Evolutionary conservation across 2,888 invertebrate species (phyloP).

Genomic region (Nemotelus pantherinus): DNA sequence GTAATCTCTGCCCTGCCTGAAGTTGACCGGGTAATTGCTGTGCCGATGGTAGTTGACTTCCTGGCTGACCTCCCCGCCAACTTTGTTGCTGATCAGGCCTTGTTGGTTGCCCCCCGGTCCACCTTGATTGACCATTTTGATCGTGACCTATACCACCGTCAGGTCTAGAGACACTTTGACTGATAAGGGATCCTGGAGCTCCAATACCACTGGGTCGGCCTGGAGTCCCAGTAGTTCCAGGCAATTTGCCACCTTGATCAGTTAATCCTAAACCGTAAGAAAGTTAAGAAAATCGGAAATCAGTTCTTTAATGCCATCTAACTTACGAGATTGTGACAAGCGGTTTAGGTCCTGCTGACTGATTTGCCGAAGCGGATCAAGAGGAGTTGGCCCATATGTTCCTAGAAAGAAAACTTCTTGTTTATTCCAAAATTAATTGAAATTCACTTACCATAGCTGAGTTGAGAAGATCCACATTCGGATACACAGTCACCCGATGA

Average conservation of each 20-base stretch:
- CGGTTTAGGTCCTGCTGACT: conserved; percentile 25
- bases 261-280: neutral
- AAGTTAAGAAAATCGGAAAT: neutral
- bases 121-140: conserved; percentile 14
- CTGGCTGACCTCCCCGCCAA: conserved; percentile 7
- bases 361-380: conserved; percentile 42
- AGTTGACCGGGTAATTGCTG: neutral
- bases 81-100: neutral
- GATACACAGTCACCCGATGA: conserved; percentile 73
- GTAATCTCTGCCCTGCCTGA: conserved; percentile 4
- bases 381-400: conserved; percentile 40
- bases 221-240: neutral
- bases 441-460: conserved; percentile 38
- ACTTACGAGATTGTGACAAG: conserved; percentile 23
- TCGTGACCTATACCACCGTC: conserved; percentile 2
- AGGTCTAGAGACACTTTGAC: conserved; percentile 1
- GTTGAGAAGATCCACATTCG: conserved; percentile 66
- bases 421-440: neutral
- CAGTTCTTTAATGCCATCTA: neutral
- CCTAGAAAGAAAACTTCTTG: conserved; percentile 10
- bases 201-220: neutral
- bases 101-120: neutral
- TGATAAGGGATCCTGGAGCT: neutral
- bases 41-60: neutral
- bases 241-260: conserved; percentile 18